A percentile compares a stretch with the other conserved stretches of the same genome.
Evolutionary conservation across 2,888 invertebrate species (phyloP).

Genomic region (Odontocolon sp.): DNA sequence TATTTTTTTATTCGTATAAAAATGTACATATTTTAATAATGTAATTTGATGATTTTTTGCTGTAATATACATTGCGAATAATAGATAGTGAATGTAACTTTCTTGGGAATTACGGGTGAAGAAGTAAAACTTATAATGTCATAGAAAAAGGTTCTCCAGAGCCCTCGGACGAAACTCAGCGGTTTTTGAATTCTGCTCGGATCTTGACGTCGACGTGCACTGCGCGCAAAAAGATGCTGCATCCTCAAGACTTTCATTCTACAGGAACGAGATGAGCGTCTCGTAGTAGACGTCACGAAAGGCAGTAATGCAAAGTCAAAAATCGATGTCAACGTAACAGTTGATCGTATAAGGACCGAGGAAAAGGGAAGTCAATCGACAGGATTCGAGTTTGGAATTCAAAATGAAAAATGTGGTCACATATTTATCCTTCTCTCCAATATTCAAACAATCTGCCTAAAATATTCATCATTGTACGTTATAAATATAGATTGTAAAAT

Average conservation of each 20-base stretch:
- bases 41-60: too few species aligned
- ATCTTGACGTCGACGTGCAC: slow-evolving; percentile 6
- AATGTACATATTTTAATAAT: too few species aligned
- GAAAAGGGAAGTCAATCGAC: slow-evolving; percentile 37
- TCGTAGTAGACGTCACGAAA: slow-evolving; percentile 23
- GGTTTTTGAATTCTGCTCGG: slow-evolving; percentile 17
- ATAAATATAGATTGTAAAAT: too few species aligned
- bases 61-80: too few species aligned
- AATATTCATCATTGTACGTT: too few species aligned
- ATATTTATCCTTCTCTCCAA: background rate
- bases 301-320: slow-evolving; percentile 25
- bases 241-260: slow-evolving; percentile 4
- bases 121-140: background rate
- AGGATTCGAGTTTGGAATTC: slow-evolving; percentile 25
- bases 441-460: too few species aligned
- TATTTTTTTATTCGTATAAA: too few species aligned
- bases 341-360: slow-evolving; percentile 15
- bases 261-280: slow-evolving; percentile 25
- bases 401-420: background rate
- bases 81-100: too few species aligned
- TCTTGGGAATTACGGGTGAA: slow-evolving; percentile 4
- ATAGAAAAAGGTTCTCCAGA: slow-evolving; percentile 19
- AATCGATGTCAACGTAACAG: slow-evolving; percentile 38
- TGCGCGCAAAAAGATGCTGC: too few species aligned
- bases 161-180: background rate